phyloP scores from a whole-genome alignment of 2,888 invertebrate genomes.

The Apoderus coryli region DNA sequence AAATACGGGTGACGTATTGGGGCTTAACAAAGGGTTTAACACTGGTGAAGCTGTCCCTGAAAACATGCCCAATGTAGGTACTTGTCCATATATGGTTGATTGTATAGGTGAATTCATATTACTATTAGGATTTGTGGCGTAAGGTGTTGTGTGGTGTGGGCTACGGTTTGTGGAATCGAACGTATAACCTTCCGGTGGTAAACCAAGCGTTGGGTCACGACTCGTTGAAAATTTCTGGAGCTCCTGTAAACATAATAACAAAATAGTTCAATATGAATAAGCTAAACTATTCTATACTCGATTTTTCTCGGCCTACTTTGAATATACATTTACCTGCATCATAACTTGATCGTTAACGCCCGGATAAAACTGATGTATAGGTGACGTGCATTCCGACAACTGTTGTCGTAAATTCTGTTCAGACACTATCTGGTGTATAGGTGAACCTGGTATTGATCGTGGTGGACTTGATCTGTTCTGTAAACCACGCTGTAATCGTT shows the following conservation, averaged over 20 bases:
- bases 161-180: constrained; percentile 19
- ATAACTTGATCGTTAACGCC: constrained; percentile 37
- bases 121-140: constrained; percentile 26
- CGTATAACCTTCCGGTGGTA: constrained; percentile 20
- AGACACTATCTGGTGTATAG: constrained; percentile 39
- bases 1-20: constrained; percentile 27
- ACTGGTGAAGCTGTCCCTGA: constrained; percentile 26
- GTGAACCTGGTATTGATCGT: constrained; percentile 48
- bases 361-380: constrained; percentile 41
- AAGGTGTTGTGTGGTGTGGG: constrained; percentile 24
- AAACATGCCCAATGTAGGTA: constrained; percentile 25
- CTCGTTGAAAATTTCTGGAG: constrained; percentile 16
- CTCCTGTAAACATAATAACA: constrained; percentile 13
- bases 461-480: constrained; percentile 33
- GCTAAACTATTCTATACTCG: too few relatives aligned
- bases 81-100: constrained; percentile 22
- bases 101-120: constrained; percentile 24
- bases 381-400: constrained; percentile 34
- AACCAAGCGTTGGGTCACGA: constrained; percentile 23
- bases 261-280: too few relatives aligned
- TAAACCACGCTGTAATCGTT: constrained; percentile 50
- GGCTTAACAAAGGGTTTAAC: constrained; percentile 25
- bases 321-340: constrained; percentile 32
- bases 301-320: too few relatives aligned
- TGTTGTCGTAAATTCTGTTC: constrained; percentile 26